Base-by-base conservation (phyloP, 53 echinoderm and acorn worm species). In the Pentamera pediparva region DNA sequence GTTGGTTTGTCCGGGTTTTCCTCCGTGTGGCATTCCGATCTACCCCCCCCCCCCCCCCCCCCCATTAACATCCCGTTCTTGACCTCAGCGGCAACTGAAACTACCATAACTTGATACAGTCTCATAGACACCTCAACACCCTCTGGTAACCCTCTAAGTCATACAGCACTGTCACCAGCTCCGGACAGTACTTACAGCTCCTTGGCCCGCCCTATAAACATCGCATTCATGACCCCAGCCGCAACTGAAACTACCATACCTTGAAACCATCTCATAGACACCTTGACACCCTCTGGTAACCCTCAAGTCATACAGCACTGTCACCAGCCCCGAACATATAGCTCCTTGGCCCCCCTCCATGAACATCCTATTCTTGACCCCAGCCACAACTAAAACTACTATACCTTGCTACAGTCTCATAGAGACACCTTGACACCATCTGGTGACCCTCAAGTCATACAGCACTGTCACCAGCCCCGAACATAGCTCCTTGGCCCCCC, bases 41-140 rank as follows among this genome's bases (percentile, higher is more conserved):
- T n/a, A n/a, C n/a, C n/a, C n/a, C n/a, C n/a, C 76, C 73, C 69
- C 79, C 91, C 4, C 91, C 96, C 47, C 62, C 69, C 18, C 96
- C n/a, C 96, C 90, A 96, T 91, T 37, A 81, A 96, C 96, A 96
- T 96, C 1, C 96, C 96, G 25, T 96, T 96, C 86, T 83, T 88
- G 11, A 96, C 70, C 0, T 88, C 96, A n/a, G n/a, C n/a, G n/a
- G n/a, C n/a, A n/a, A n/a, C n/a, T n/a, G n/a, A n/a, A n/a, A n/a
- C n/a, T n/a, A n/a, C n/a, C 73, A 70, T 62, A 96, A 91, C 91
- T 96, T 2, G 96, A 91, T 7, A 96, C 78, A 3, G 83, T 96
- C 25, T 89, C 91, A 75, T 96, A 96, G 65, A 31, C 64, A 76
- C 61, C 83, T 75, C 6, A 91, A 88, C 10, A 96, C 91, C 50